Evolutionary conservation across 2,797 vertebrate species (phyloP), one percentile per base, ranked within the genome.

Genomic region (Serranus cabrilla): DNA sequence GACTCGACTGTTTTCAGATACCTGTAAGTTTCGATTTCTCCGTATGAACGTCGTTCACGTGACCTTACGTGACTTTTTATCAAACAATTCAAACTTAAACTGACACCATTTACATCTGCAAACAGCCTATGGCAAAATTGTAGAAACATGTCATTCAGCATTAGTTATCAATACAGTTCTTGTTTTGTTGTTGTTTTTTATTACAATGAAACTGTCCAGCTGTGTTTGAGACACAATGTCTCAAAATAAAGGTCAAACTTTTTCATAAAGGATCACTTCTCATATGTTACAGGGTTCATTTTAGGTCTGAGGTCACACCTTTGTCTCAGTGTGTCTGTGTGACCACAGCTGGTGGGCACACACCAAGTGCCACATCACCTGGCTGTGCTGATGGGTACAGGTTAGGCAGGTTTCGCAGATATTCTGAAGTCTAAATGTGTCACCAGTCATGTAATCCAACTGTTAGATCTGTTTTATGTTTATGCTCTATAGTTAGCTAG

Each of bases 1-100:
- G 1, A 4, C 7, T 40, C 62, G 2, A 23, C 42, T 13, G 12
- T 0, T 4, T 62, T 18, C 5, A 11, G 1, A 0, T 7, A 16
- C 4, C 21, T 0, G 0, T 43, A 46, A 56, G 55, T 88, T 85
- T 85, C 78, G 18, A 65, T 83, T 87, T 50, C 61, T 0, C 2
- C 40, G 3, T 5, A 2, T 8, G 0, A 4, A 43, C 21, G 56
- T 58, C 9, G 16, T 3, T 3, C 39, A 34, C 9, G 40, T 27
- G 2, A 21, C 4, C 9, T 20, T 1, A 1, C 21, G 7, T 11
- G 1, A 5, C 17, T 21, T 16, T 11, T 7, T 4, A 2, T 12
- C 11, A 8, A n/a, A 9, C 0, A 47, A 71, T 13, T 3, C 6
- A 67, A 82, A 73, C 40, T 50, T 3, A 76, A 65, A 69, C 14